Evolutionary conservation across 2,888 invertebrate genomes (phyloP), one percentile per base, ranked within the genome.

Genomic region (Drosophila ustulata): DNA sequence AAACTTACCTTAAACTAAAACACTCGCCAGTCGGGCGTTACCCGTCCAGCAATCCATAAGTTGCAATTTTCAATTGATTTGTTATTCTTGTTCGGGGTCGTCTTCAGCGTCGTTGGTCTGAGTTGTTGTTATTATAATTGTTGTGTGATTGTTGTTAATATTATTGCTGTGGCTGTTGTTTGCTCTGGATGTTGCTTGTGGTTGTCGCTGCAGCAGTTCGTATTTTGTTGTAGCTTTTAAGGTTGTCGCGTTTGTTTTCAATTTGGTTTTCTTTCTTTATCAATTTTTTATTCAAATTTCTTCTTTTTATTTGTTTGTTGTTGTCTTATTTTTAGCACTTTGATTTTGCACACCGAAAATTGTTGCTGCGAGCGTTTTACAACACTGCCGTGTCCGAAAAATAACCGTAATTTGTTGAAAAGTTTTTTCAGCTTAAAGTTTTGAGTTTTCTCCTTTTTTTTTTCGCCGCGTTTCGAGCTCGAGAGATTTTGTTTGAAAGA

Each of bases 1-100:
- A 26, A 90, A 1, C 92, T 92, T 71, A 92, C 92, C 92, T 92
- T 92, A 92, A 92, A 92, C 91, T 91, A 92, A 91, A 92, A 92
- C 92, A 92, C 92, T 92, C 92, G 92, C 92, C 92, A 92, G 92
- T 92, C 92, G 92, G 92, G 92, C 92, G 92, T 92, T 90, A 92
- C 92, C 92, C 92, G 92, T 92, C 92, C 92, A 92, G 92, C 92
- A 92, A 92, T 92, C 92, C 92, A 92, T 92, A 92, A 92, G 92
- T 92, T 91, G 65, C 67, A 91, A 90, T 90, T 89, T 83, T 91
- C 80, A 76, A 89, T 85, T 82, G 82, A 80, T 72, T 77, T 73
- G 53, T 77, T 57, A 53, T 50, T 57, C 46, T 52, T 84, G 50
- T 41, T 49, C 62, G 75, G 65, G 65, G 67, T 63, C 72, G 83